Evolutionary conservation across 2,888 invertebrate species (phyloP).

Genomic region (Isotomurus palustris): DNA sequence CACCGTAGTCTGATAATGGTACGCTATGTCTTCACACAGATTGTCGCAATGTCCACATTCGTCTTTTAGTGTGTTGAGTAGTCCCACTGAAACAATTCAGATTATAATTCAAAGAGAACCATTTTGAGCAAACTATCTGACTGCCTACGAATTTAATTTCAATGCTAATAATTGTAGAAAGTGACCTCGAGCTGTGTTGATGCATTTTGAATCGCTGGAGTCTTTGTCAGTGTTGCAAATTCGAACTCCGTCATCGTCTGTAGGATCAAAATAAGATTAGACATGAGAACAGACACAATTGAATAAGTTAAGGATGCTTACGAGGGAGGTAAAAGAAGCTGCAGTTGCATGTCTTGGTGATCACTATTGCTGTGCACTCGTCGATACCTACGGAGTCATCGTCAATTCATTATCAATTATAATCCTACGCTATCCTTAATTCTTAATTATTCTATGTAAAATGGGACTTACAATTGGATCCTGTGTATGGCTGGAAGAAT

Average conservation of each 20-base stretch:
- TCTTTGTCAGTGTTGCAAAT: conserved; percentile 15
- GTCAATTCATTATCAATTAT: conserved; percentile 5
- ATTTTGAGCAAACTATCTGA: neutral
- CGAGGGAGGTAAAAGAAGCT: conserved; percentile 35
- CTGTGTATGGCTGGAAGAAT: conserved; percentile 33
- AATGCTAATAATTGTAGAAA: no score
- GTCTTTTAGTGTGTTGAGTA: conserved; percentile 10
- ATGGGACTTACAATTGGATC: conserved; percentile 21
- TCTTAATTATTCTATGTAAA: conserved; percentile 12
- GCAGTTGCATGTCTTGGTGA: conserved; percentile 28
- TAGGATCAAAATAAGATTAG: neutral
- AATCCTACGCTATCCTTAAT: neutral
- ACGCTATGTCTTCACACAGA: conserved; percentile 23
- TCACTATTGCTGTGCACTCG: conserved; percentile 15
- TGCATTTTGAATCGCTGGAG: conserved; percentile 7
- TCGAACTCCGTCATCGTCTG: conserved; percentile 10
- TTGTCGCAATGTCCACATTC: conserved; percentile 21
- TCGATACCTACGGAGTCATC: neutral
- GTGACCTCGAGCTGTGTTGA: conserved; percentile 2
- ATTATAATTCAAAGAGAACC: neutral
- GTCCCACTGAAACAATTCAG: conserved; percentile 3
- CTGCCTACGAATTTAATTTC: conserved; percentile 6
- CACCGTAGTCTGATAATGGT: conserved; percentile 23
- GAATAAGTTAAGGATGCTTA: conserved; percentile 5
- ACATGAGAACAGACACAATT: neutral